Percentiles rank a stretch among this genome's conserved stretches.
phyloP scores from a whole-genome alignment of 2,113 vertebrate genomes.

The Patagioenas fasciata region DNA sequence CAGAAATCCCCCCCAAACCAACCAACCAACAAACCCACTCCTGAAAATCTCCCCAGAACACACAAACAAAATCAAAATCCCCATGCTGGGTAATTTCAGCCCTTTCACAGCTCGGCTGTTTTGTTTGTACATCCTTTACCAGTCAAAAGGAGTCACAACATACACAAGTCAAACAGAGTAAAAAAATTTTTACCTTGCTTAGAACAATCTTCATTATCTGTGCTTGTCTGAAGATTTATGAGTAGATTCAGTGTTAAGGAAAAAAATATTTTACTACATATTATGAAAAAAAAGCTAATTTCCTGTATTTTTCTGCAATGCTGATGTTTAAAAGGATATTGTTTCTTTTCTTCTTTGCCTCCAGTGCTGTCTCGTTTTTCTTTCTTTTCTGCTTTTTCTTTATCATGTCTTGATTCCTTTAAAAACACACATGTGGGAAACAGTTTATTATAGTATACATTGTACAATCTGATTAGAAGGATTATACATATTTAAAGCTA shows the following conservation, averaged over 20 bases:
- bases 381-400: constrained; percentile 92
- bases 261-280: constrained; percentile 22
- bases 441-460: neutral
- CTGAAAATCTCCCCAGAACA: neutral
- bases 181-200: constrained; percentile 71
- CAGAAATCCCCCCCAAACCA: neutral
- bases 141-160: neutral
- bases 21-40: accelerated
- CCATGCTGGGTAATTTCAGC: neutral
- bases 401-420: constrained; percentile 90
- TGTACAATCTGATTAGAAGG: neutral
- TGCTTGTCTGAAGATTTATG: constrained; percentile 95
- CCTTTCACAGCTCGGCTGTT: neutral
- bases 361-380: constrained; percentile 90
- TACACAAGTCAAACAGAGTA: neutral
- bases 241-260: constrained; percentile 82
- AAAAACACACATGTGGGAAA: neutral
- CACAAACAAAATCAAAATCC: neutral
- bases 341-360: constrained; percentile 92
- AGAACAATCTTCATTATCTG: constrained; percentile 84
- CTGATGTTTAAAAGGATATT: constrained; percentile 85
- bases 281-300: neutral
- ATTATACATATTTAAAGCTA: neutral
- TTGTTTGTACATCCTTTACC: neutral
- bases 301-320: neutral